Percentiles rank a stretch among this genome's conserved stretches.
These are phyloP conservation scores for Psittacara wagleri DNA, from an alignment of 2,113 vertebrate genomes.

Conservation along the genomic window DNA sequence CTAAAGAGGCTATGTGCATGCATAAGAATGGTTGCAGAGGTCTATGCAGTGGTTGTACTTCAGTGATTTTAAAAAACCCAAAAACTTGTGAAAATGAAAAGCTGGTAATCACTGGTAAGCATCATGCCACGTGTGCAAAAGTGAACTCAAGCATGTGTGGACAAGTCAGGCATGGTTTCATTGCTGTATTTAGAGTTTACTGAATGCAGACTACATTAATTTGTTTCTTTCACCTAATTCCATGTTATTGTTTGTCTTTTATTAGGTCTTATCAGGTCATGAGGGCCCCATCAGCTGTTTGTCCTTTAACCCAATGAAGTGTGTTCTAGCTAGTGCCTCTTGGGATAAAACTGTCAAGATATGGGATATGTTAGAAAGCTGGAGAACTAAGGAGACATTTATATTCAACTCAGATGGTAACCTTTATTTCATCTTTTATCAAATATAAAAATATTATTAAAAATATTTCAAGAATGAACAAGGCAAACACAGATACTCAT, in stretches of 20 bases:
- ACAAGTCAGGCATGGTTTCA: background rate
- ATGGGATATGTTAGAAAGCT: constrained; percentile 98
- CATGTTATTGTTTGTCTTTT: background rate
- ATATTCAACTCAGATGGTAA: constrained; percentile 86
- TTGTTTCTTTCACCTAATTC: background rate
- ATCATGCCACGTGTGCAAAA: background rate
- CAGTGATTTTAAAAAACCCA: background rate
- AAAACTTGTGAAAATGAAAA: background rate
- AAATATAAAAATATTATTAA: background rate
- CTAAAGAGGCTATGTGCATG: background rate
- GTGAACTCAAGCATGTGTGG: background rate
- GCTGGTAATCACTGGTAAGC: background rate
- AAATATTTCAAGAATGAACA: background rate
- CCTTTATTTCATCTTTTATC: background rate
- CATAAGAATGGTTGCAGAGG: background rate
- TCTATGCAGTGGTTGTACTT: background rate
- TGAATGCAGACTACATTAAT: background rate
- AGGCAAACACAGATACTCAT: background rate
- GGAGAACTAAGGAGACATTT: constrained; percentile 91
- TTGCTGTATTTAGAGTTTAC: background rate
- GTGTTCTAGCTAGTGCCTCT: constrained; percentile 90
- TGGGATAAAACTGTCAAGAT: constrained; percentile 93
- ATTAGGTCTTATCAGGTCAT: constrained; percentile 89
- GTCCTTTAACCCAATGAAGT: constrained; percentile 88
- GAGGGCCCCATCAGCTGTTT: constrained; percentile 91